Percentiles rank a stretch among this genome's conserved stretches.
Evolutionary conservation across 1,140 invertebrate species (phyloP).

Genomic region (Calycopis cecrops): DNA sequence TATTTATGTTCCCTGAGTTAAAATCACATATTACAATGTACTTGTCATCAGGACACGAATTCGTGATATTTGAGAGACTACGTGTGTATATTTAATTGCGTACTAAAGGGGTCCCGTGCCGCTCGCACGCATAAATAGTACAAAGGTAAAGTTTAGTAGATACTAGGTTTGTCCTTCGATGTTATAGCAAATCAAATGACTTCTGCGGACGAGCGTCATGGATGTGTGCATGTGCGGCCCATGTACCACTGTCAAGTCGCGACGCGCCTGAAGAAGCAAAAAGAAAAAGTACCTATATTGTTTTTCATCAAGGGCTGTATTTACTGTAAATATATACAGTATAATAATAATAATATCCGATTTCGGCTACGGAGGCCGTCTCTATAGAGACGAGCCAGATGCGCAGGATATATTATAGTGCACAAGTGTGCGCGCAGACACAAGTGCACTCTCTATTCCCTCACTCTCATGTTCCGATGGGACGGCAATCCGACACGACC

Average conservation of each 20-base stretch:
- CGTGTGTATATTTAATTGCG: slow-evolving; percentile 10
- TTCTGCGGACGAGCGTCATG: slow-evolving; percentile 14
- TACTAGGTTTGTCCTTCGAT: neutral
- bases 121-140: slow-evolving; percentile 20
- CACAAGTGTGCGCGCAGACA: too few species aligned
- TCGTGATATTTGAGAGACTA: neutral
- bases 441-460: too few species aligned
- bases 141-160: slow-evolving; percentile 15
- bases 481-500: too few species aligned
- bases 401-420: too few species aligned
- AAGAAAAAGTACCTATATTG: too few species aligned
- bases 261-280: slow-evolving; percentile 16
- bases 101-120: neutral
- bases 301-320: too few species aligned
- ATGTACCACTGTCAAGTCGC: neutral
- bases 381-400: too few species aligned
- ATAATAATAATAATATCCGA: too few species aligned
- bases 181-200: slow-evolving; percentile 18
- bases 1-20: neutral
- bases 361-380: too few species aligned
- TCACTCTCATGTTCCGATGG: too few species aligned
- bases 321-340: too few species aligned
- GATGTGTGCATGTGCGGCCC: too few species aligned
- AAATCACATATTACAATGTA: slow-evolving; percentile 5
- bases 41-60: neutral